Base-by-base conservation (phyloP, 2,113 vertebrate species). In the Forbesichthys agassizii region DNA sequence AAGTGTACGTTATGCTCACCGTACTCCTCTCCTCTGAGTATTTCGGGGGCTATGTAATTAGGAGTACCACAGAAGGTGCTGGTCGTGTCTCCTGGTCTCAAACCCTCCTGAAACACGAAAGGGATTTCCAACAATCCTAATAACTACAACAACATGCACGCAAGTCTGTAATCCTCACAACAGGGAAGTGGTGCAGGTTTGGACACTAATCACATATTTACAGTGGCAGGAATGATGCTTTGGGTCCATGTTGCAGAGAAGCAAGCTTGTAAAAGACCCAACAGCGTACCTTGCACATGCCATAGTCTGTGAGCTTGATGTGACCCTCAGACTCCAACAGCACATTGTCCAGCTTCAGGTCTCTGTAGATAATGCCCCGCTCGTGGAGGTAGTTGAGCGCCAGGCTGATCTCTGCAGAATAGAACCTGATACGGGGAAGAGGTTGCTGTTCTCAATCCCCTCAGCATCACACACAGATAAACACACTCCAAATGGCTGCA, bases 281-380 rank as follows among this genome's bases (percentile, higher is more conserved):
- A 58, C 12, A 58, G 20, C 80, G 67, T 81, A 98, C 98, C 96
- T 99, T 99, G 93, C 98, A 99, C 98, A 99, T 99, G 93, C 98
- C 98, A 14, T 99, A 99, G 90, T 99, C 98, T 72, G 98, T 99
- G 65, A 99, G 96, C 88, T 99, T 99, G 90, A 99, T 99, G 92
- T 99, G 98, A 69, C 98, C 98, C 89, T 99, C 98, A 9, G 97
- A 98, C 83, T 99, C 97, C 72, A 99, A 90, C 11, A 99, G 91
- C 48, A 99, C 98, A 60, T 99, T 99, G 92, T 99, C 98, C 87
- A 99, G 89, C 86, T 99, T 99, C 87, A 99, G 93, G 86, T 99
- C 98, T 93, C 98, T 94, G 89, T 99, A 99, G 91, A 99, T 99
- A 90, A 99, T 99, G 64, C 98, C 98, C 77, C 95, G 92, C 83